These are phyloP conservation scores for Ctenicera cuprea DNA, from an alignment of 2,888 invertebrate genomes.

Conservation along the genomic window DNA sequence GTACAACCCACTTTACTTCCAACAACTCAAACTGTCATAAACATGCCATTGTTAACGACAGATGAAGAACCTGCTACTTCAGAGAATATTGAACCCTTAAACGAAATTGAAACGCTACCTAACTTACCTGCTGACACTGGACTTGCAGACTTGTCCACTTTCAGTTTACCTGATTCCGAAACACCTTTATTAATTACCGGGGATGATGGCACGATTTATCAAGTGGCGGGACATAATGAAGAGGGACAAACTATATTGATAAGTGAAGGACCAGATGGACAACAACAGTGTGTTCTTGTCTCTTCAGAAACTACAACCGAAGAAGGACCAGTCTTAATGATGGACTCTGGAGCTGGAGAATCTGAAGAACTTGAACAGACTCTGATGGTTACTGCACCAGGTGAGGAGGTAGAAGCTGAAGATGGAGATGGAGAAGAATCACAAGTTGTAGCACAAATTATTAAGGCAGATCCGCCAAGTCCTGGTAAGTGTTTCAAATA, in stretches of 20 bases:
- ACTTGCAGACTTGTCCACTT: conserved; percentile 38
- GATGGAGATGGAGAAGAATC: conserved; percentile 72
- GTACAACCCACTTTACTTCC: conserved; percentile 21
- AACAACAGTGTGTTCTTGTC: conserved; percentile 82
- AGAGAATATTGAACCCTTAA: conserved; percentile 62
- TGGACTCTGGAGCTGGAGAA: conserved; percentile 63
- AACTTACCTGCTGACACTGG: conserved; percentile 45
- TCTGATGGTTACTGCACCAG: conserved; percentile 33
- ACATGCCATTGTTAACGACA: conserved; percentile 66
- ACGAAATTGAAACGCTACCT: conserved; percentile 47
- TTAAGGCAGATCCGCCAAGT: conserved; percentile 89
- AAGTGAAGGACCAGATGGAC: conserved; percentile 84
- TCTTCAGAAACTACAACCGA: conserved; percentile 77
- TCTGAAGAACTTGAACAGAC: conserved; percentile 57
- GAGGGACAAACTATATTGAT: conserved; percentile 85
- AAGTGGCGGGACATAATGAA: conserved; percentile 84
- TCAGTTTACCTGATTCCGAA: conserved; percentile 69
- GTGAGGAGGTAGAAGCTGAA: conserved; percentile 46
- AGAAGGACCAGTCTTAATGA: conserved; percentile 74
- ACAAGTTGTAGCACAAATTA: conserved; percentile 90
- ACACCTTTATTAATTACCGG: conserved; percentile 87
- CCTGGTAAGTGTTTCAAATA: conserved; percentile 77
- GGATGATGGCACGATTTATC: conserved; percentile 88
- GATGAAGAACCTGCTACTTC: conserved; percentile 68
- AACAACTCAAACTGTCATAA: conserved; percentile 60